phyloP scores from a whole-genome alignment of 2,888 invertebrate species.

The Stenolophus ochropezus region DNA sequence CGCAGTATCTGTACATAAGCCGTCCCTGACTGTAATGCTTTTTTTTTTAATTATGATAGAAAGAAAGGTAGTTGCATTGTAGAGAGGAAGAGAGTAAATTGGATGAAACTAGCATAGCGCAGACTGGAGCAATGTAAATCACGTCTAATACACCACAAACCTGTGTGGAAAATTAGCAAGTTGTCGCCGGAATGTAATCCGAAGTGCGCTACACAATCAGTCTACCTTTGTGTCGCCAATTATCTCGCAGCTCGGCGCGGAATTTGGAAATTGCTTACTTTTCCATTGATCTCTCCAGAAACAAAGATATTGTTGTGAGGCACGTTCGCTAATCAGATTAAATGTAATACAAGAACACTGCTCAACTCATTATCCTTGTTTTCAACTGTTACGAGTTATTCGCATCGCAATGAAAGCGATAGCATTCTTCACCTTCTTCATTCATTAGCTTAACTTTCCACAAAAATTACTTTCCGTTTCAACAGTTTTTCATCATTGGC shows the following conservation, averaged over 20 bases:
- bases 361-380: slow-evolving; percentile 15
- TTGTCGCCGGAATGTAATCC: background rate
- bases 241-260: background rate
- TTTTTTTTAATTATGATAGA: too few species aligned
- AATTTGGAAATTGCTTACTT: slow-evolving; percentile 18
- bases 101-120: background rate
- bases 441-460: background rate
- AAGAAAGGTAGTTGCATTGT: too few species aligned
- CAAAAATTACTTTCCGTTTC: background rate
- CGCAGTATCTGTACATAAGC: too few species aligned
- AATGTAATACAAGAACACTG: slow-evolving; percentile 31
- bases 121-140: background rate
- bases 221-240: slow-evolving; percentile 1
- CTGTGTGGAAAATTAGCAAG: slow-evolving; percentile 2
- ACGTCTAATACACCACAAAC: slow-evolving; percentile 9
- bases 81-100: too few species aligned
- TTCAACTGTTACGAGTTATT: slow-evolving; percentile 8
- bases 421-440: background rate
- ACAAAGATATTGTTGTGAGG: slow-evolving; percentile 10
- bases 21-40: too few species aligned
- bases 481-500: background rate
- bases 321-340: slow-evolving; percentile 28
- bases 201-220: background rate
- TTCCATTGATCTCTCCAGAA: background rate
- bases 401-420: background rate